These are phyloP conservation scores for Triplophysa bombifrons DNA, from an alignment of 2,797 vertebrate genomes.

Conservation along the genomic window DNA sequence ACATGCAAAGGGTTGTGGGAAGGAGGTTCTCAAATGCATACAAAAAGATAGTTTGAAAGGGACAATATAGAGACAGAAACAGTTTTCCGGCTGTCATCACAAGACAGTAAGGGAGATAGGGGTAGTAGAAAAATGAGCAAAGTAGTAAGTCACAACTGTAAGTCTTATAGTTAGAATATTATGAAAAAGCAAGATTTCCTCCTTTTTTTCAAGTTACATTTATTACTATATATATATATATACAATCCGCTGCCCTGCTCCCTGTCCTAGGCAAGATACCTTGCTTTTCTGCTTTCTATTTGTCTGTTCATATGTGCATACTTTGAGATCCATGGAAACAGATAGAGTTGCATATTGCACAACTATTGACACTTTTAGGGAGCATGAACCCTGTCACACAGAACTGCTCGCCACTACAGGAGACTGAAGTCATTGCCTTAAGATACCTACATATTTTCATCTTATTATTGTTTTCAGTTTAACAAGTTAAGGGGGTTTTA, in stretches of 20 bases:
- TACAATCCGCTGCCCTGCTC: no score
- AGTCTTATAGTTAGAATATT: not conserved
- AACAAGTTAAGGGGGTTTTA: not conserved
- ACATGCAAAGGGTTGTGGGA: slow-evolving; percentile 40
- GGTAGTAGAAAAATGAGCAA: not conserved
- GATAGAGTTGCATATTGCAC: slow-evolving; percentile 62
- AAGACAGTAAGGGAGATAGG: not conserved
- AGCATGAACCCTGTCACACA: slow-evolving; percentile 36
- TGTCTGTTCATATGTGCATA: slow-evolving; percentile 42
- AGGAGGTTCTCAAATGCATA: slow-evolving; percentile 27
- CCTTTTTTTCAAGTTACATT: not conserved
- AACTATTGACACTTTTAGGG: slow-evolving; percentile 62
- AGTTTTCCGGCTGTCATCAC: slow-evolving; percentile 4
- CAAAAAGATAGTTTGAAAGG: slow-evolving; percentile 30
- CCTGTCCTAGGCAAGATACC: no score
- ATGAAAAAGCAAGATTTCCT: no score
- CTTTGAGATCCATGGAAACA: slow-evolving; percentile 52
- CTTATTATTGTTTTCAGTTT: not conserved
- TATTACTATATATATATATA: no score
- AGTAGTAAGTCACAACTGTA: not conserved
- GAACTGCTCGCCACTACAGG: not conserved
- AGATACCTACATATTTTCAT: not conserved
- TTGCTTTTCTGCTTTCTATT: slow-evolving; percentile 37
- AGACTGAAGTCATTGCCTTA: not conserved
- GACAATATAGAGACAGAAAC: slow-evolving; percentile 10